Percentiles rank a stretch among this genome's conserved stretches.
Evolutionary conservation across 2,888 invertebrate species (phyloP).

Genomic region (Doris montereyensis): DNA sequence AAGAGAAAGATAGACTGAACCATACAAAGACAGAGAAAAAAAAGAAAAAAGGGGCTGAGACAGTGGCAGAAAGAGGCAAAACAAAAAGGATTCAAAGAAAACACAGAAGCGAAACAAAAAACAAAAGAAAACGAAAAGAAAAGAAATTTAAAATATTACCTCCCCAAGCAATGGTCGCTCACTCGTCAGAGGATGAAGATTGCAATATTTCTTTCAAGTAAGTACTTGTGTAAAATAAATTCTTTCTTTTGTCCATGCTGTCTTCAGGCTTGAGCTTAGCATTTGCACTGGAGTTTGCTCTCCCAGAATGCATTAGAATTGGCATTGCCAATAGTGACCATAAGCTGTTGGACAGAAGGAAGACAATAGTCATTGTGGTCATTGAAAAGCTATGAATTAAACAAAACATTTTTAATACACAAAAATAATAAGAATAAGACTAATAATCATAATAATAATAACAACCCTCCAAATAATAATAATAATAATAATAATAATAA

Average conservation of each 20-base stretch:
- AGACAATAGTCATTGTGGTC: too few species aligned
- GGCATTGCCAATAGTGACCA: conserved; percentile 67
- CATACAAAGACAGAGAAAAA: too few species aligned
- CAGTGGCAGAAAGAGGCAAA: too few species aligned
- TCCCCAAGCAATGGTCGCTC: conserved; percentile 57
- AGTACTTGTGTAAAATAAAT: conserved; percentile 64
- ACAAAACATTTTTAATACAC: too few species aligned
- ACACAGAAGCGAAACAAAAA: background rate
- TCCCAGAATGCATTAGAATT: conserved; percentile 69
- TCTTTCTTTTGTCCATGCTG: conserved; percentile 54
- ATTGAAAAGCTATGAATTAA: too few species aligned
- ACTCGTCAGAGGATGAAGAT: conserved; percentile 50
- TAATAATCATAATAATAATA: too few species aligned
- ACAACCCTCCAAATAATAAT: too few species aligned
- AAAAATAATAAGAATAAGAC: too few species aligned
- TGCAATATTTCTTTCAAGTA: conserved; percentile 55
- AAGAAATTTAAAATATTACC: conserved; percentile 50
- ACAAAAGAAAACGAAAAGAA: background rate
- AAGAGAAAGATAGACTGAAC: too few species aligned
- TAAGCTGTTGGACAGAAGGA: conserved; percentile 66
- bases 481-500: too few species aligned
- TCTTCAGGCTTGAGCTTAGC: conserved; percentile 46
- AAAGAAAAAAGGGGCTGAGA: too few species aligned
- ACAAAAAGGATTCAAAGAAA: too few species aligned
- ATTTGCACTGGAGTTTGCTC: conserved; percentile 45